phyloP scores from a whole-genome alignment of 37 sponge, comb jelly and placozoan genomes.

The Theonella swinhoei region DNA sequence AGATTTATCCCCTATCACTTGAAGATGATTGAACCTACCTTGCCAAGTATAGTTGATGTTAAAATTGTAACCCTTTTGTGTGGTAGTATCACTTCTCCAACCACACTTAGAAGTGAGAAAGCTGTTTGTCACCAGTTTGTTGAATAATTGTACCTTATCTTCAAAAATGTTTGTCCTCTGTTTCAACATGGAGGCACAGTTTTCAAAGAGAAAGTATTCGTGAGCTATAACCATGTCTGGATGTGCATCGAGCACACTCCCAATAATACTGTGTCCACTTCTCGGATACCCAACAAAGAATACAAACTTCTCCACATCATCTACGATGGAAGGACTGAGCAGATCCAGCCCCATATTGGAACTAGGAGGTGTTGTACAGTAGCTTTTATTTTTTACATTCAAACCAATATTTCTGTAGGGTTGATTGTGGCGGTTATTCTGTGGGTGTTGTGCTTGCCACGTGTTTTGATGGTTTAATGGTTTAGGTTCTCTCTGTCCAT shows the following conservation, averaged over 20 bases:
- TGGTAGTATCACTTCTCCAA: too few species aligned
- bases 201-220: slow-evolving; percentile 32
- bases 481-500: too few species aligned
- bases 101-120: neutral
- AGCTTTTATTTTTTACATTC: too few species aligned
- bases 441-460: too few species aligned
- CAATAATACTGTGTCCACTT: slow-evolving; percentile 55
- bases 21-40: slow-evolving; percentile 8
- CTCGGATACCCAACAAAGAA: too few species aligned
- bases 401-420: too few species aligned
- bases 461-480: too few species aligned
- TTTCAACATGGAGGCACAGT: neutral
- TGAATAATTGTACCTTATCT: slow-evolving; percentile 1
- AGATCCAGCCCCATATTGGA: too few species aligned
- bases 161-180: neutral
- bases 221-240: slow-evolving; percentile 49
- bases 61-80: slow-evolving; percentile 34
- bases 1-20: slow-evolving; percentile 28
- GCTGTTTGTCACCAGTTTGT: slow-evolving; percentile 12
- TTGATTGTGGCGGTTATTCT: too few species aligned
- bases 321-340: too few species aligned
- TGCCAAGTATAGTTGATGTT: slow-evolving; percentile 11
- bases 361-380: too few species aligned
- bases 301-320: too few species aligned
- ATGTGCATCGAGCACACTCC: slow-evolving; percentile 47